Evolutionary conservation across 2,113 vertebrate species (phyloP), one percentile per base, ranked within the genome.

Genomic region (Donacobius atricapilla): DNA sequence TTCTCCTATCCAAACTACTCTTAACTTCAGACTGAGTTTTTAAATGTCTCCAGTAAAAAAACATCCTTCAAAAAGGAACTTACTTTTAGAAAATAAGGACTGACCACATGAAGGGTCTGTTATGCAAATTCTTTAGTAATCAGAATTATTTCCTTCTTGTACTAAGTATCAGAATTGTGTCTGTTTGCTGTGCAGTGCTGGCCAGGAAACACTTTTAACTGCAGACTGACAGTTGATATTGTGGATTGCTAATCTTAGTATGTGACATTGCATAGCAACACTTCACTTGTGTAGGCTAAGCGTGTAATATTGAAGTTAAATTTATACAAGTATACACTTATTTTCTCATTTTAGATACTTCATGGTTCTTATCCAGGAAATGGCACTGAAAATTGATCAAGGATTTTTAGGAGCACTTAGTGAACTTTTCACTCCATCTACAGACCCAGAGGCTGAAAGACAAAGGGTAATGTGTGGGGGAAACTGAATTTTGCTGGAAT

Each of bases 291-390:
- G 1, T 50, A 47, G 28, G 31, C 21, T 63, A 60, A 87, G 24
- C 13, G 14, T 19, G 27, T 61, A 33, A 35, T 56, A 18, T 31
- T 75, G 40, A 24, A 63, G 25, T 48, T 86, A 12, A 83, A 35
- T 56, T 57, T 84, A 17, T 87, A 35, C 4, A 79, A 69, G 6
- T 58, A 35, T 21, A 7, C 31, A 12, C 17, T 11, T 47, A 85
- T 91, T 84, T 44, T 22, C 33, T 37, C 28, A 18, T n/a, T 87
- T 39, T 81, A 99, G 99, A 79, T 99, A 99, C 96, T 99, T 99
- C 97, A 99, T 99, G 99, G 99, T 99, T 87, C 98, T 99, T 81
- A 99, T 99, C 88, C 99, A 99, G 94, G 99, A 99, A 96, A 99
- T 99, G 99, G 99, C 99, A 5, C 97, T 99, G 87, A 99, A 99